A percentile compares a stretch with the other conserved stretches of the same genome.
phyloP scores from a whole-genome alignment of 2,888 invertebrate genomes.

The Archips crataeganus region DNA sequence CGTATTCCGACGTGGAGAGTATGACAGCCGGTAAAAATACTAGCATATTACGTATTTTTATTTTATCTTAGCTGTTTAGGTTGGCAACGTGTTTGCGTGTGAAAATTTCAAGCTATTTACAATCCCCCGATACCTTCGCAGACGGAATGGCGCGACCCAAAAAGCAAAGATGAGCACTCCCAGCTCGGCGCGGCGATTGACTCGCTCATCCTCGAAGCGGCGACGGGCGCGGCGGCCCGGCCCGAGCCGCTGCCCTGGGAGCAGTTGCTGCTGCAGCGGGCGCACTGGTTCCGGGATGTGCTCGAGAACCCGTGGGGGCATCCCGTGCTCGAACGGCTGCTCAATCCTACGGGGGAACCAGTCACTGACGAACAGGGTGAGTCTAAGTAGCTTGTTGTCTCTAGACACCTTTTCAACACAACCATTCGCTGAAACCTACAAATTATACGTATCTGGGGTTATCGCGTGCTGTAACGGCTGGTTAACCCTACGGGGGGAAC shows the following conservation, averaged over 20 bases:
- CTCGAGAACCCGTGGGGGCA: conserved; percentile 84
- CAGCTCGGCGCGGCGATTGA: conserved; percentile 66
- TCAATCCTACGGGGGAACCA: conserved; percentile 82
- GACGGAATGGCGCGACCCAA: conserved; percentile 74
- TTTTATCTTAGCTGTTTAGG: too few species aligned
- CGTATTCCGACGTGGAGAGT: too few species aligned
- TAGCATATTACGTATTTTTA: too few species aligned
- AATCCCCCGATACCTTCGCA: conserved; percentile 47
- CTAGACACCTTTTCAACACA: too few species aligned
- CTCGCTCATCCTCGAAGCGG: conserved; percentile 67
- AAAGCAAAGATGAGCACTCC: conserved; percentile 64
- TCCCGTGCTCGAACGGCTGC: conserved; percentile 82
- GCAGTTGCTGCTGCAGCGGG: conserved; percentile 78
- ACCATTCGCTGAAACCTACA: too few species aligned
- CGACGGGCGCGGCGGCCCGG: conserved; percentile 59
- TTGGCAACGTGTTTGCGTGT: too few species aligned
- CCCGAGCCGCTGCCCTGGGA: conserved; percentile 73
- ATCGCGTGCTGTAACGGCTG: too few species aligned
- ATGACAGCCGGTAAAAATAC: too few species aligned
- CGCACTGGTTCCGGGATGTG: conserved; percentile 84
- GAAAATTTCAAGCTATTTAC: too few species aligned
- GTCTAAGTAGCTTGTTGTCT: conserved; percentile 11
- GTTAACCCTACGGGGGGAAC: too few species aligned
- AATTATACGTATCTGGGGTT: too few species aligned
- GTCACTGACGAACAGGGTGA: conserved; percentile 71